Base-by-base conservation (phyloP, 1,140 invertebrate species). In the Trichoplusia ni region DNA sequence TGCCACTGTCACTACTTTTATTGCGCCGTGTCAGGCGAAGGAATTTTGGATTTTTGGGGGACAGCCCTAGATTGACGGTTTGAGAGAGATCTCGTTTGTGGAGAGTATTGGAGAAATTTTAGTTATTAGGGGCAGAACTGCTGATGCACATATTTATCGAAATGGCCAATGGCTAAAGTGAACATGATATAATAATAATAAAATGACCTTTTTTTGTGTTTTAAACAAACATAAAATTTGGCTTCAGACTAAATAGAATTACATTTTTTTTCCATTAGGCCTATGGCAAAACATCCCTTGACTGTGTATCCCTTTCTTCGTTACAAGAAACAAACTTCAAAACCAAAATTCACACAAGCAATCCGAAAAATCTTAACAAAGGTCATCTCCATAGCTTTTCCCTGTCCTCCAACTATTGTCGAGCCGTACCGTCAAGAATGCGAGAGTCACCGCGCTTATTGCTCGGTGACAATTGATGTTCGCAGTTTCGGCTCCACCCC, bases 1-100 rank as follows among this genome's bases (percentile, higher is more conserved):
- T 84, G 82, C 73, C 51, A 71, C 51, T 82, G 82, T 87, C 84
- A 87, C 84, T 81, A 76, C 80, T 70, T 81, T 85, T 85, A 87
- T 87, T 87, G 84, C 84, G 73, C 81, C 75, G 79, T 81, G 77
- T 82, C 84, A 73, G 82, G 70, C 71, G 44, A 19, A 54, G 80
- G 79, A 81, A 83, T 85, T 68, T 68, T 69, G 77, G 82, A 85
- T 85, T 84, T 84, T 75, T 71, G 64, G 56, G 29, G 33, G 37
- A 61, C 29, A 27, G 9, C 42, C 37, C 37, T 37, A 35, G 49
- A 42, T 59, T 61, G 29, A 49, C 31, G 56, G 61, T 70, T 29
- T 21, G 11, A 19, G 9, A 60, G 25, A 29, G 35, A 72, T 60
- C 60, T 40, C 25, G 46, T 51, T 51, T 35, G 7, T 18, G 16